Percentiles rank a stretch among this genome's conserved stretches.
Evolutionary conservation across 2,888 invertebrate species (phyloP).

Genomic region (Cephonodes hylas): DNA sequence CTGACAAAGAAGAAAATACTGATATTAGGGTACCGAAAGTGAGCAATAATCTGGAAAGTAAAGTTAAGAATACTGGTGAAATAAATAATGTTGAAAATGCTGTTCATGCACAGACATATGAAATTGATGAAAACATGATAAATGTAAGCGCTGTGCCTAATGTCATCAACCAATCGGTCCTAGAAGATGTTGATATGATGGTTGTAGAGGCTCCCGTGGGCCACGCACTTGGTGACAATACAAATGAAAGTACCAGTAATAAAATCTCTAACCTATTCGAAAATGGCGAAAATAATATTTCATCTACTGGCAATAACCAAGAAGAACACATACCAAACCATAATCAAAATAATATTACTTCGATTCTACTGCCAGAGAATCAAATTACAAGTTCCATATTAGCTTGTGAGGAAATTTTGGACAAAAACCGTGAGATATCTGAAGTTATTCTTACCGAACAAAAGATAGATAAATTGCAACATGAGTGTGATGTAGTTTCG

Average conservation of each 20-base stretch:
- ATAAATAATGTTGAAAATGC: neutral
- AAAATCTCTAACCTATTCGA: neutral
- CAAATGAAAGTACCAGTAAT: neutral
- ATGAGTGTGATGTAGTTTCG: neutral
- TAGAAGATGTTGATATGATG: neutral
- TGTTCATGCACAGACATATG: neutral
- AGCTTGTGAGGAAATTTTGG: conserved; percentile 9
- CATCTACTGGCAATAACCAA: neutral
- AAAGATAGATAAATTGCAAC: neutral
- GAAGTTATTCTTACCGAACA: conserved; percentile 6
- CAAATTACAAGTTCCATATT: neutral
- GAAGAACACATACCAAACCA: no score
- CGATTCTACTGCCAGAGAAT: neutral
- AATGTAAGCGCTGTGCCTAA: neutral
- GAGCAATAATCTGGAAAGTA: no score
- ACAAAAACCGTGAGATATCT: conserved; percentile 11
- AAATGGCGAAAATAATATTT: neutral
- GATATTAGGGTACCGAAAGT: neutral
- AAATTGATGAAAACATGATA: neutral
- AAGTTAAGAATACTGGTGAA: neutral
- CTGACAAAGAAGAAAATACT: neutral
- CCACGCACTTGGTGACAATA: neutral
- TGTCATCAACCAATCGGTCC: neutral
- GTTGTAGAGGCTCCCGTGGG: neutral
- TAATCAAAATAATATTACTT: neutral